phyloP scores from a whole-genome alignment of 2,797 vertebrate genomes.

The Acanthopagrus latus region DNA sequence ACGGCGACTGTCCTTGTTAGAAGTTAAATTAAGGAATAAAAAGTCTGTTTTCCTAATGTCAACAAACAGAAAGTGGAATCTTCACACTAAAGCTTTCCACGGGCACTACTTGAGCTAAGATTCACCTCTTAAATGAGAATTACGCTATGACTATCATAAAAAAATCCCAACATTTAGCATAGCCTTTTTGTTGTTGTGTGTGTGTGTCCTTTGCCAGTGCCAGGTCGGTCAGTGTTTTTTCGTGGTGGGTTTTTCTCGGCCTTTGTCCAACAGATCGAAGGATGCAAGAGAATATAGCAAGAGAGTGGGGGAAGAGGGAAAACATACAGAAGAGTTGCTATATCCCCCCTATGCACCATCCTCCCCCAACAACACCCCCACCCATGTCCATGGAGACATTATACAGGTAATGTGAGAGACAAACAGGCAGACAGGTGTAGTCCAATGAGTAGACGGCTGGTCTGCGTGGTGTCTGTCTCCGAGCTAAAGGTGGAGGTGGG shows the following conservation, averaged over 20 bases:
- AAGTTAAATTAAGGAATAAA: conserved; percentile 82
- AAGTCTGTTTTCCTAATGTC: conserved; percentile 89
- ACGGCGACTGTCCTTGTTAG: conserved; percentile 72
- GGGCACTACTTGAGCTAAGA: conserved; percentile 90
- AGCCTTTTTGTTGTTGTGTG: conserved; percentile 69
- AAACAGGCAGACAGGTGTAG: conserved; percentile 74
- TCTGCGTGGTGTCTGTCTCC: conserved; percentile 72
- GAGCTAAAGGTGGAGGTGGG: conserved; percentile 65
- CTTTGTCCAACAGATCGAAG: conserved; percentile 85
- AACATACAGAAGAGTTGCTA: conserved; percentile 78
- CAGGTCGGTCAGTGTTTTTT: conserved; percentile 86
- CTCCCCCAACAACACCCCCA: conserved; percentile 66
- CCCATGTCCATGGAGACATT: conserved; percentile 72
- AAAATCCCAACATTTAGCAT: conserved; percentile 91
- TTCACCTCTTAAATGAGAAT: conserved; percentile 94
- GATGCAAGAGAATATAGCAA: conserved; percentile 90
- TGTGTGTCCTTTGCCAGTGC: conserved; percentile 71
- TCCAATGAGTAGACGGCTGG: conserved; percentile 69
- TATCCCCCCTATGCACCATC: conserved; percentile 65
- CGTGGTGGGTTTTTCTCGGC: conserved; percentile 75
- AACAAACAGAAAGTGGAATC: conserved; percentile 86
- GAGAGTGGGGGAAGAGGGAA: conserved; percentile 69
- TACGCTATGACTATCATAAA: conserved; percentile 81
- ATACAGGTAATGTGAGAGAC: conserved; percentile 69
- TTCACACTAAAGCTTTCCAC: conserved; percentile 92